Percentiles rank a stretch among this genome's conserved stretches.
Evolutionary conservation across 2,888 invertebrate genomes (phyloP).

Genomic region (Agonopterix subpropinquella): DNA sequence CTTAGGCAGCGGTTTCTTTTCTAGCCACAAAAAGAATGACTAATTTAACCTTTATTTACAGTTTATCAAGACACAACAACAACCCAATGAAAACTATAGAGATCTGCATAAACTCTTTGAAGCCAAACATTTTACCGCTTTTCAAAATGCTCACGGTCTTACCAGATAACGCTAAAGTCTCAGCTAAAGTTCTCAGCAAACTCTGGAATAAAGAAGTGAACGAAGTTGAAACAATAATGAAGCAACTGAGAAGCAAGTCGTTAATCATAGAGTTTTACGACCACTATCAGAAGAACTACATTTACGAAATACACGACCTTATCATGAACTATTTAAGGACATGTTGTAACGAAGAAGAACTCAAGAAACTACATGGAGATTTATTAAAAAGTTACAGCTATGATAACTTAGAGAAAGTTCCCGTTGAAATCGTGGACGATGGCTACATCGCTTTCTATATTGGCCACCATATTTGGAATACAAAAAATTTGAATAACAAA

Average conservation of each 20-base stretch:
- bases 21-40: too few species aligned
- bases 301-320: slow-evolving; percentile 83
- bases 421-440: slow-evolving; percentile 78
- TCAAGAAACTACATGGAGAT: slow-evolving; percentile 70
- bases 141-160: slow-evolving; percentile 80
- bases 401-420: slow-evolving; percentile 59
- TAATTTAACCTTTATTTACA: slow-evolving; percentile 20
- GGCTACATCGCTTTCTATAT: slow-evolving; percentile 84
- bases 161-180: slow-evolving; percentile 81
- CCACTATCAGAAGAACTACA: slow-evolving; percentile 72
- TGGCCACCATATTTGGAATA: slow-evolving; percentile 80
- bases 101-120: slow-evolving; percentile 77
- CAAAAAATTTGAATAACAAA: slow-evolving; percentile 54
- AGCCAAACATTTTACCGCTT: slow-evolving; percentile 55
- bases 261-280: slow-evolving; percentile 79
- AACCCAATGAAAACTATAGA: slow-evolving; percentile 71
- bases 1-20: too few species aligned
- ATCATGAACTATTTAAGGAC: slow-evolving; percentile 78
- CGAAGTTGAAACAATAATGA: slow-evolving; percentile 78
- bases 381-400: slow-evolving; percentile 76
- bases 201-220: slow-evolving; percentile 48
- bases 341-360: slow-evolving; percentile 48
- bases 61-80: slow-evolving; percentile 40
- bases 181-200: slow-evolving; percentile 68
- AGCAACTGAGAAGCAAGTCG: slow-evolving; percentile 79